Evolutionary conservation across 2,888 invertebrate species (phyloP).

Genomic region (Drosophila yooni): DNA sequence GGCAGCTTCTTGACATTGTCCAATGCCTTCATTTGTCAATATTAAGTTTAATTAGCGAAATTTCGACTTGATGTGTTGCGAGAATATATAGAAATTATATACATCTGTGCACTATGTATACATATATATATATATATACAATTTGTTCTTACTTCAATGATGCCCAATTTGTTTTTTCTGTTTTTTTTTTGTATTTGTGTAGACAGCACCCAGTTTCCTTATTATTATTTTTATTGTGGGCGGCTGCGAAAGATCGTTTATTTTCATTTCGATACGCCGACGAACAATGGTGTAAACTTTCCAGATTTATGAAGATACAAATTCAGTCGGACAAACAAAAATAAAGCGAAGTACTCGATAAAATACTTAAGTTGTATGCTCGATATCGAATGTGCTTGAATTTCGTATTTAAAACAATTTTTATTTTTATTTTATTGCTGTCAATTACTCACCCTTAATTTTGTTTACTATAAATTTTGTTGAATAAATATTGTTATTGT

Average conservation of each 20-base stretch:
- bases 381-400: not conserved
- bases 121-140: constrained; percentile 15
- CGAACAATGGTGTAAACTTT: constrained; percentile 35
- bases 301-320: constrained; percentile 43
- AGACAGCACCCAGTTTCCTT: constrained; percentile 23
- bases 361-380: not conserved
- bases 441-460: not conserved
- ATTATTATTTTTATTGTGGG: constrained; percentile 38
- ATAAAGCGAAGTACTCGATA: constrained; percentile 1
- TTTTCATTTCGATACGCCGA: constrained; percentile 52
- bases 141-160: constrained; percentile 50
- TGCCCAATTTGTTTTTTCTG: constrained; percentile 61
- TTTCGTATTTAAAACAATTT: not conserved
- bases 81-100: constrained; percentile 9
- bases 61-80: constrained; percentile 21
- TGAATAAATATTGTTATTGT: not conserved
- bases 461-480: not conserved
- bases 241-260: constrained; percentile 47
- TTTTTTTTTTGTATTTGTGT: constrained; percentile 56
- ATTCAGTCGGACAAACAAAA: constrained; percentile 12
- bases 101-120: constrained; percentile 5
- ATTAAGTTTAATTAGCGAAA: constrained; percentile 81
- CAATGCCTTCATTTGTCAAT: constrained; percentile 79
- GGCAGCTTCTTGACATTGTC: constrained; percentile 66
- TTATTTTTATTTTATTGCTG: not conserved